phyloP scores from a whole-genome alignment of 2,113 vertebrate species.

The Forbesichthys agassizii region DNA sequence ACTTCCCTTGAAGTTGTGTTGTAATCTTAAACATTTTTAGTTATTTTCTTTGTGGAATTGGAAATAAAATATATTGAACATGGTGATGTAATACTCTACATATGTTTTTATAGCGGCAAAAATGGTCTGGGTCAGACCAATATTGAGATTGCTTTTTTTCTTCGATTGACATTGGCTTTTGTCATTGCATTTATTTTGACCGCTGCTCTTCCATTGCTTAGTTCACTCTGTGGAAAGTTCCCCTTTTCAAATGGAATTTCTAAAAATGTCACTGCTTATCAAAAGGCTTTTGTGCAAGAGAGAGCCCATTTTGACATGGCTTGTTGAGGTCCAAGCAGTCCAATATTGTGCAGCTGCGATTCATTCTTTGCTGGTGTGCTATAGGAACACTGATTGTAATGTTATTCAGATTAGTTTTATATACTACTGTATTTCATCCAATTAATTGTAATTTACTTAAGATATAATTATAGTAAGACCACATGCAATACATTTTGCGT shows the following conservation, averaged over 20 bases:
- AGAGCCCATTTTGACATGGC: conserved; percentile 28
- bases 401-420: background rate
- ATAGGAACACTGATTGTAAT: background rate
- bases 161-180: conserved; percentile 3
- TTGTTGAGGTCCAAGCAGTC: conserved; percentile 2
- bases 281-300: conserved; percentile 32
- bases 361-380: background rate
- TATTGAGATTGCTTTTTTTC: conserved; percentile 23
- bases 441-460: background rate
- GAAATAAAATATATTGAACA: background rate
- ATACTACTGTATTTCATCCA: background rate
- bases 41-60: background rate
- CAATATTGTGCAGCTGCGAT: background rate
- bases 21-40: background rate
- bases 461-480: background rate
- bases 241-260: conserved; percentile 33
- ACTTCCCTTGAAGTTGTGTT: conserved; percentile 5
- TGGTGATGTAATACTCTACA: background rate
- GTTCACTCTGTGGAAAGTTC: conserved; percentile 20
- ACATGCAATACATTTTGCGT: background rate
- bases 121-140: background rate
- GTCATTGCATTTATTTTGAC: conserved; percentile 27
- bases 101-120: conserved; percentile 5
- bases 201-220: conserved; percentile 15
- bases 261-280: conserved; percentile 24